Base-by-base conservation (phyloP, 2,797 vertebrate genomes). In the Megaceryle alcyon region DNA sequence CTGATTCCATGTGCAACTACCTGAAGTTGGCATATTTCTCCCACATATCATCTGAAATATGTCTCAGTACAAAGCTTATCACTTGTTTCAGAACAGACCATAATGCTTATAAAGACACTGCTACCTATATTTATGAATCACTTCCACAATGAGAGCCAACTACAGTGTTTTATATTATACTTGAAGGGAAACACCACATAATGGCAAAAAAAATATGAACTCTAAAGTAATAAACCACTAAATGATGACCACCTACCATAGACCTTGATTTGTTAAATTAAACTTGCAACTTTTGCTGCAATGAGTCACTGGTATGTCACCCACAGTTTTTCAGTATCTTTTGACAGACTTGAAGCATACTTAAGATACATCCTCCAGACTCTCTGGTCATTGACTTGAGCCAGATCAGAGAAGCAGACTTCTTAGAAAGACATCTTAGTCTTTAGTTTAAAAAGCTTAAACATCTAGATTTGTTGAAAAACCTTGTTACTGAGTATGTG, bases 321-420 rank as follows among this genome's bases (percentile, higher is more conserved):
- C 26, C 29, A 70, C 7, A 43, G 8, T 61, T 83, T 33, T 51
- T 33, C 29, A 53, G 1, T 39, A 70, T 19, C n/a, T 64, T 86
- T 23, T 66, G 35, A 83, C 7, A 17, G 9, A 63, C 35, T 59
- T 63, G 33, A 73, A 59, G 35, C 48, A 43, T 37, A 54, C 12
- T 70, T 37, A 61, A 48, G 6, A 57, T 7, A 22, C 3, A 66
- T 9, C 35, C 14, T 49, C 41, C 0, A 0, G 22, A 53, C 9
- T 53, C 49, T 51, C 46, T 77, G 26, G 10, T 66, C 43, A 33
- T 7, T 33, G 69, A 80, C 0, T 56, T 3, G 22, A 76, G 43
- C 15, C 39, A 71, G 9, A 8, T 31, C 16, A 81, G 28, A 70
- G 14, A n/a, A 77, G 29, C 3, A 31, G 7, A 49, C 25, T 59